These are phyloP conservation scores for Festucalex cinctus DNA, from an alignment of 2,113 vertebrate genomes.

Conservation along the genomic window DNA sequence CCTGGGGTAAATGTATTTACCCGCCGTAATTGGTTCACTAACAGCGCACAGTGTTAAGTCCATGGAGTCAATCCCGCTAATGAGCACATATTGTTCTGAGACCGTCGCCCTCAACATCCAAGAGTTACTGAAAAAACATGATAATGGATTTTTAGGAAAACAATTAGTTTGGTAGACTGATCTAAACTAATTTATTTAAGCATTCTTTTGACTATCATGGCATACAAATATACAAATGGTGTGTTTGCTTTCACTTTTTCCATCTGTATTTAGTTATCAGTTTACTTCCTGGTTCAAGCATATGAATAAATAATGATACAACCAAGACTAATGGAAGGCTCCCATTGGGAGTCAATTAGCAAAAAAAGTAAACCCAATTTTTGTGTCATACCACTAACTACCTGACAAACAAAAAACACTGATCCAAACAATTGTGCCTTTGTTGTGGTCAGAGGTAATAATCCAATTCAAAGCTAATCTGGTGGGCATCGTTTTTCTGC, in stretches of 20 bases:
- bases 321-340: too few relatives aligned
- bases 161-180: not conserved
- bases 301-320: too few relatives aligned
- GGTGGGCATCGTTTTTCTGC: not conserved
- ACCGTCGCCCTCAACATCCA: constrained; percentile 17
- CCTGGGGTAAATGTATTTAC: constrained; percentile 29
- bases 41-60: constrained; percentile 7
- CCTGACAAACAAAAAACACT: too few relatives aligned
- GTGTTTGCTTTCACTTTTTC: not conserved
- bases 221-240: not conserved
- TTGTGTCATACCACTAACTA: too few relatives aligned
- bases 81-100: constrained; percentile 35
- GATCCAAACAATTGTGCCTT: not conserved
- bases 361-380: too few relatives aligned
- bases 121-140: not conserved
- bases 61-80: constrained; percentile 30
- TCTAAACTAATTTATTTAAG: not conserved
- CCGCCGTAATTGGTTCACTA: constrained; percentile 28
- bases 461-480: not conserved
- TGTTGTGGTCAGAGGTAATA: too few relatives aligned
- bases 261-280: too few relatives aligned
- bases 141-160: not conserved
- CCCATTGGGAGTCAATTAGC: too few relatives aligned
- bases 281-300: too few relatives aligned
- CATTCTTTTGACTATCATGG: not conserved